These are phyloP conservation scores for Omphaloscelis lunosa DNA, from an alignment of 2,888 invertebrate species.

Conservation along the genomic window DNA sequence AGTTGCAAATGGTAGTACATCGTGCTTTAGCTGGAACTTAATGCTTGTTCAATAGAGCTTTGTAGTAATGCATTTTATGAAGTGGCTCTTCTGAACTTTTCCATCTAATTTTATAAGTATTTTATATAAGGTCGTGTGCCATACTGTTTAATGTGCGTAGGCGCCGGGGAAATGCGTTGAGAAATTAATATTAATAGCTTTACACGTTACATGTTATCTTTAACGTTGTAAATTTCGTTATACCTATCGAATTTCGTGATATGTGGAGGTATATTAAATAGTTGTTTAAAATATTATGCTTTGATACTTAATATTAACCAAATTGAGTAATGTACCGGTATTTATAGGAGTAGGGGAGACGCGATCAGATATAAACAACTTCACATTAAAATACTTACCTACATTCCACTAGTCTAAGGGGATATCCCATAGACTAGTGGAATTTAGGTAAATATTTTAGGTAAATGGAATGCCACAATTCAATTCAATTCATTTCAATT, in stretches of 20 bases:
- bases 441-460: conserved; percentile 25
- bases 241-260: conserved; percentile 62
- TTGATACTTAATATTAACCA: conserved; percentile 37
- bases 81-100: conserved; percentile 47
- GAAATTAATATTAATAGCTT: conserved; percentile 67
- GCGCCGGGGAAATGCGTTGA: conserved; percentile 64
- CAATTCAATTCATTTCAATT: too few relatives aligned
- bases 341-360: conserved; percentile 29
- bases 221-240: conserved; percentile 59
- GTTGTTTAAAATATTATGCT: conserved; percentile 43
- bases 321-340: conserved; percentile 45
- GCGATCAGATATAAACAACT: conserved; percentile 37
- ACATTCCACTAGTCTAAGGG: too few relatives aligned
- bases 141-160: conserved; percentile 61
- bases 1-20: not conserved
- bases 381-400: not conserved
- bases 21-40: not conserved
- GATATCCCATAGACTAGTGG: not conserved
- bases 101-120: conserved; percentile 14
- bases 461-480: conserved; percentile 2
- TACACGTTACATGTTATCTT: conserved; percentile 58
- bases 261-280: conserved; percentile 51
- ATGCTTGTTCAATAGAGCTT: not conserved
- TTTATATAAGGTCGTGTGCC: conserved; percentile 64
- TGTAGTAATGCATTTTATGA: not conserved